Evolutionary conservation across 2,797 vertebrate genomes (phyloP), one percentile per base, ranked within the genome.

Genomic region (Halcyon smyrnensis): DNA sequence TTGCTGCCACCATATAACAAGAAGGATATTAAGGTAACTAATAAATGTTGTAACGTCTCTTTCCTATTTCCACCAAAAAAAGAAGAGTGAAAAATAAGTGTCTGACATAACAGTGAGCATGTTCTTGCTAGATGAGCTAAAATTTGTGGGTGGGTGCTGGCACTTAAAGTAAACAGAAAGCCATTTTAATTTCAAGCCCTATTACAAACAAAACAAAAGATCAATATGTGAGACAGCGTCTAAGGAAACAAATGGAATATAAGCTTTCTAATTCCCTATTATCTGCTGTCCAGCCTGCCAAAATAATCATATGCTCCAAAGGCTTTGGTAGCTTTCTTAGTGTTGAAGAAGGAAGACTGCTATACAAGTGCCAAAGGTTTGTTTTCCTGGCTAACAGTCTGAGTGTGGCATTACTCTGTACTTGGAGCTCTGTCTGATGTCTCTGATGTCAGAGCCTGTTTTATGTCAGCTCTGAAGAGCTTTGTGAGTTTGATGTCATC

Each of bases 111-210:
- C 17, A 56, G 41, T 18, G 73, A 70, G 7, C 14, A 4, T 62
- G 17, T 73, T 64, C 9, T 60, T 73, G 11, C 48, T 87, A 75
- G 24, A 78, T 64, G 57, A 91, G 34, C 50, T 90, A 75, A 43
- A 80, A 54, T 56, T 92, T 87, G 50, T 90, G 59, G 8, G 46
- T 89, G 30, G 50, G 11, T 91, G n/a, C 34, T 57, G 19, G 71
- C 63, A 68, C n/a, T 60, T 83, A 57, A 69, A 91, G 46, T 82
- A 90, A 95, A 91, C 54, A 89, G 78, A 92, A 93, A 91, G 15
- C 25, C 18, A 25, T 95, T 96, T 94, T 91, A 90, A 92, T 97
- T 97, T 96, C 88, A 96, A 95, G 51, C 32, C 23, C 34, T 45
- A 62, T 90, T 95, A 81, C 63, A 83, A 87, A 70, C 30, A 51